phyloP scores from a whole-genome alignment of 2,113 vertebrate genomes.

The Miniopterus natalensis region DNA sequence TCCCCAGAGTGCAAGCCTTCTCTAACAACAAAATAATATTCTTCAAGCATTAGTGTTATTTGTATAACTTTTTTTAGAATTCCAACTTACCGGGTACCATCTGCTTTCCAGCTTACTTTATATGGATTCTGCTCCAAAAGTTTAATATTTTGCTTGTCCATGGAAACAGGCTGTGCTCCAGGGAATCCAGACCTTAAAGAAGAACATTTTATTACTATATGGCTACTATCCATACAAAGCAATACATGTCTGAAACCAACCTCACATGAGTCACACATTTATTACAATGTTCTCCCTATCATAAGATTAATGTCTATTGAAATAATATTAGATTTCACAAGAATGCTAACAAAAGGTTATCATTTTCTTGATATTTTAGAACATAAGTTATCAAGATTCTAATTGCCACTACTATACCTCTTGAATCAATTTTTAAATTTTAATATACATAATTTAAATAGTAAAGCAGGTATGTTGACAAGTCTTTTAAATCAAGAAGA shows the following conservation, averaged over 20 bases:
- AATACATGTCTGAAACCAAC: conserved; percentile 66
- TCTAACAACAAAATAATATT: conserved; percentile 51
- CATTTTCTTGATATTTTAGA: conserved; percentile 64
- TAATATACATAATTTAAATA: conserved; percentile 51
- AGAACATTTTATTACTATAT: conserved; percentile 70
- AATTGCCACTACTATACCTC: conserved; percentile 41
- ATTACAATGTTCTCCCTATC: conserved; percentile 28
- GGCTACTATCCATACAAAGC: conserved; percentile 63
- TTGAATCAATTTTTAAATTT: conserved; percentile 1
- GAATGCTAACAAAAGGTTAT: background rate
- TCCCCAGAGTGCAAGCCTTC: conserved; percentile 19
- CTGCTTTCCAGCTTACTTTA: conserved; percentile 99
- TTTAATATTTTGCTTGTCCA: conserved; percentile 97
- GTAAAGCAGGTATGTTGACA: background rate
- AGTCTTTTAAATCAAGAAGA: conserved; percentile 33
- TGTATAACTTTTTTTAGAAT: conserved; percentile 74
- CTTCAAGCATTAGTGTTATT: conserved; percentile 53
- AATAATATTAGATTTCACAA: conserved; percentile 47
- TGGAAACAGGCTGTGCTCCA: conserved; percentile 98
- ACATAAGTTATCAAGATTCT: background rate
- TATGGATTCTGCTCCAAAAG: conserved; percentile 96
- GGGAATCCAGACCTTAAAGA: conserved; percentile 95
- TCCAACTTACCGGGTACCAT: conserved; percentile 96
- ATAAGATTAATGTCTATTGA: conserved; percentile 63
- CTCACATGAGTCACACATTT: conserved; percentile 59